phyloP scores from a whole-genome alignment of 2,888 invertebrate genomes.

The Drosophila subquinaria region DNA sequence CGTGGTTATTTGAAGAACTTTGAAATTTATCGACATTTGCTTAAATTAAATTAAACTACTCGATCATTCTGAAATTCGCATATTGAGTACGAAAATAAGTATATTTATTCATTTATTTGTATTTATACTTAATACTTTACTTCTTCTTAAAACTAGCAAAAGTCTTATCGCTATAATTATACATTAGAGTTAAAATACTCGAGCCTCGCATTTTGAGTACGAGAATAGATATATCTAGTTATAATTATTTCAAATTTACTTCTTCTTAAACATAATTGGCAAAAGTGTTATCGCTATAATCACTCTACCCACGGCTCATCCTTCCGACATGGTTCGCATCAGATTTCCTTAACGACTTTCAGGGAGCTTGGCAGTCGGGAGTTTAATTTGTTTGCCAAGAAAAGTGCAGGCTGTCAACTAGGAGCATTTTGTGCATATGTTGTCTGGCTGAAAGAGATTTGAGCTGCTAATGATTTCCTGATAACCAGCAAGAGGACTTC shows the following conservation, averaged over 20 bases:
- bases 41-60: too few relatives aligned
- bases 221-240: too few relatives aligned
- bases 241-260: neutral
- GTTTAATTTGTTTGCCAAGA: slow-evolving; percentile 71
- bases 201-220: too few relatives aligned
- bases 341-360: slow-evolving; percentile 75
- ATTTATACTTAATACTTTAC: too few relatives aligned
- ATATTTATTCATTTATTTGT: too few relatives aligned
- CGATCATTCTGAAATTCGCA: too few relatives aligned
- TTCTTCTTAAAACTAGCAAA: too few relatives aligned
- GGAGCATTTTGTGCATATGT: slow-evolving; percentile 61
- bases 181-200: too few relatives aligned
- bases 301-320: slow-evolving; percentile 5
- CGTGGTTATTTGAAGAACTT: too few relatives aligned
- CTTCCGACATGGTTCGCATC: slow-evolving; percentile 50
- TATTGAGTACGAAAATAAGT: too few relatives aligned
- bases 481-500: slow-evolving; percentile 52
- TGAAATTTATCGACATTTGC: too few relatives aligned
- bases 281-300: slow-evolving; percentile 43
- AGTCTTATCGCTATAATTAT: too few relatives aligned
- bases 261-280: neutral
- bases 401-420: slow-evolving; percentile 18
- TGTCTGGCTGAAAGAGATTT: slow-evolving; percentile 38
- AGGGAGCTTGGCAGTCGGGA: slow-evolving; percentile 43
- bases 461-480: slow-evolving; percentile 80